A percentile compares a stretch with the other conserved stretches of the same genome.
Conservation (phyloP, 1,140 invertebrate species). For the Meloidogyne hapla region DNA sequence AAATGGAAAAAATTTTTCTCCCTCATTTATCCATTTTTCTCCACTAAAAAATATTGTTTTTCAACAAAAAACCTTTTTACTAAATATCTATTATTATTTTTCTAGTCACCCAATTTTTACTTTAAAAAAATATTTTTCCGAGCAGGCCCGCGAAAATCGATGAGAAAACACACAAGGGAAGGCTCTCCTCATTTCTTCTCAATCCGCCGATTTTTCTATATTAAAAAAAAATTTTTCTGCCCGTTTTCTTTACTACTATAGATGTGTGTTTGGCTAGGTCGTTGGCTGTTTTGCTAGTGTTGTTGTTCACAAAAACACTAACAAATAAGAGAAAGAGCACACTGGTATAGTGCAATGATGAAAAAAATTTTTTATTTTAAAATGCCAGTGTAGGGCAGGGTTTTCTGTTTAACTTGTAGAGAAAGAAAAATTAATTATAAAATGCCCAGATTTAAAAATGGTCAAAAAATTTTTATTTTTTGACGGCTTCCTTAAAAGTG, state of each 20-base stretch:
- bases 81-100: background rate
- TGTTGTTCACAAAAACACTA: no score
- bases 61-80: background rate
- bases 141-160: conserved; percentile 1
- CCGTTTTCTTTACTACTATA: background rate
- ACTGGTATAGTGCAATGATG: background rate
- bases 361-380: no score
- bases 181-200: background rate
- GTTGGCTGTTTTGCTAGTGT: background rate
- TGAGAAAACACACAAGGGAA: background rate
- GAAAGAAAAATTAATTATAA: no score
- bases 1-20: no score
- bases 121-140: background rate
- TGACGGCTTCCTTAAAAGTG: no score
- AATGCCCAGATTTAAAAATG: no score
- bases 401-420: no score
- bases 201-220: background rate
- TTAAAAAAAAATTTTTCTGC: background rate
- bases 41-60: background rate
- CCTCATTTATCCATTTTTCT: no score
- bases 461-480: no score
- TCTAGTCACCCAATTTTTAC: background rate
- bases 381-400: no score
- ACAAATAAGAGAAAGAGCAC: background rate
- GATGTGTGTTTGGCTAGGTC: background rate